These are phyloP conservation scores for Ibycter americanus DNA, from an alignment of 2,797 vertebrate species.

Conservation along the genomic window DNA sequence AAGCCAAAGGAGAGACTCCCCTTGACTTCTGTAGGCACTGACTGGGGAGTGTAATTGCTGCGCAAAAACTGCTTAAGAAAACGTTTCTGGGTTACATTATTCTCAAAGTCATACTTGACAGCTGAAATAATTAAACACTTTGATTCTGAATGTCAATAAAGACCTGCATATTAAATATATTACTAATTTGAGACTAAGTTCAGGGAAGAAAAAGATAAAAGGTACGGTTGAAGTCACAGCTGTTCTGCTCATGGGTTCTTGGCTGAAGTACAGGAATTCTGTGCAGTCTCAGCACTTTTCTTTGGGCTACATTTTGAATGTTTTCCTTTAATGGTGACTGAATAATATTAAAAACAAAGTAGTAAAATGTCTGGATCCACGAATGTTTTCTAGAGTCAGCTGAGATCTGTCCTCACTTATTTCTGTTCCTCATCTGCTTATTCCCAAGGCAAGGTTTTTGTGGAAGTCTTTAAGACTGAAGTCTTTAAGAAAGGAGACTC, in stretches of 20 bases:
- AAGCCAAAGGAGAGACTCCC: background rate
- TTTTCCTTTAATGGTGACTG: background rate
- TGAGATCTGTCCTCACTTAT: background rate
- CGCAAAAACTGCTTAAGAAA: background rate
- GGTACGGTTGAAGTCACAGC: background rate
- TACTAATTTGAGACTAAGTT: constrained; percentile 41
- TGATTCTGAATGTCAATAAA: constrained; percentile 26
- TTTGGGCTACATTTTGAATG: background rate
- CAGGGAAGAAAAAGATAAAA: background rate
- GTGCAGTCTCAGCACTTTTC: background rate
- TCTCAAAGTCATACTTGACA: constrained; percentile 8
- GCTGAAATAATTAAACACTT: constrained; percentile 49
- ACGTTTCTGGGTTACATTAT: background rate
- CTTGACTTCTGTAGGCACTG: background rate
- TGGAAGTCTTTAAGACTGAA: background rate
- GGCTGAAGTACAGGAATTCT: background rate
- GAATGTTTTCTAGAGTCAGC: background rate
- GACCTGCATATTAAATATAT: constrained; percentile 19
- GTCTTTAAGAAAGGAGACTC: background rate
- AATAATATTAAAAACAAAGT: background rate
- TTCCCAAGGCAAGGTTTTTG: background rate
- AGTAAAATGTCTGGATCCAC: background rate
- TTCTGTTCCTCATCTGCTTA: background rate
- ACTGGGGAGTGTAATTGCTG: background rate
- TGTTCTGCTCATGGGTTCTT: background rate